Conservation (phyloP, 2,113 vertebrate genomes). For the Brienomyrus longianalis region DNA sequence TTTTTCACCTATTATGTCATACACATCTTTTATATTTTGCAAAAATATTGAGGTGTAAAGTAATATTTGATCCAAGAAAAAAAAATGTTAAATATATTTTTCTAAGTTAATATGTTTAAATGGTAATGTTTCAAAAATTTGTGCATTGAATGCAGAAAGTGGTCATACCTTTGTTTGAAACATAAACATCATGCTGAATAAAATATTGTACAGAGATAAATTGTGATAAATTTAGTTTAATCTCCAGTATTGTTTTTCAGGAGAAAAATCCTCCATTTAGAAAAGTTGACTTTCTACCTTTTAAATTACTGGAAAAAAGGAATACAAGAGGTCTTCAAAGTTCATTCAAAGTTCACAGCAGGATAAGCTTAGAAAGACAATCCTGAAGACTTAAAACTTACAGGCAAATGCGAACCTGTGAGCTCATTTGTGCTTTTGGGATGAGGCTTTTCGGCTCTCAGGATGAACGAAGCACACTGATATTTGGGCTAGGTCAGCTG, state of each 20-base stretch:
- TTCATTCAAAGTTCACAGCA: neutral
- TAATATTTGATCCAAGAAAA: neutral
- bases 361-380: neutral
- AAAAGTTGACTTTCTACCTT: neutral
- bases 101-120: neutral
- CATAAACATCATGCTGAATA: neutral
- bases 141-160: neutral
- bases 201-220: neutral
- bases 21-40: neutral
- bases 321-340: neutral
- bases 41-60: neutral
- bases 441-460: neutral
- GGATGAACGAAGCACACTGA: neutral
- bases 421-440: neutral
- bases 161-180: neutral
- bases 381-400: neutral
- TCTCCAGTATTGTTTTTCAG: neutral
- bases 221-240: neutral
- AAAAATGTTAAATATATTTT: neutral
- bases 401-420: neutral
- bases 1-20: neutral
- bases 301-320: neutral
- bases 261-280: neutral
- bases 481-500: neutral
- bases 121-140: neutral